A percentile compares a stretch with the other conserved stretches of the same genome.
Conservation (phyloP, 2,113 vertebrate genomes). For the Microcebus griseorufus region DNA sequence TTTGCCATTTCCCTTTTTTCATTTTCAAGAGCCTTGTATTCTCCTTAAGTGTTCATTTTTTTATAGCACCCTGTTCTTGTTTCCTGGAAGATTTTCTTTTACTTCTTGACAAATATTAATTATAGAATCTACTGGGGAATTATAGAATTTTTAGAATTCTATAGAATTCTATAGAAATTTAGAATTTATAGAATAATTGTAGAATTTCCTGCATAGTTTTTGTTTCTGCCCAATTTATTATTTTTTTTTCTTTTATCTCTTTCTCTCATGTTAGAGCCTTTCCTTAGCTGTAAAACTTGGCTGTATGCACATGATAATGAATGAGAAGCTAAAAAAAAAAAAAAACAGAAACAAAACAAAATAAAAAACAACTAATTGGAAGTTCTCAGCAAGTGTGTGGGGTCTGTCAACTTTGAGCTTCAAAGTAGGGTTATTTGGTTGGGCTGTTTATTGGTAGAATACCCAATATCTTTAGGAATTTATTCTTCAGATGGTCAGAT, state of each 20-base stretch:
- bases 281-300: neutral
- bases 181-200: too few relatives aligned
- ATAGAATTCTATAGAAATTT: too few relatives aligned
- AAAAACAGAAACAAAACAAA: neutral
- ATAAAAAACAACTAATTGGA: neutral
- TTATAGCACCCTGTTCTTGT: neutral
- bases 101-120: neutral
- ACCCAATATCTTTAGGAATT: neutral
- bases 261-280: neutral
- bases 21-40: neutral
- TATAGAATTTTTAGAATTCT: too few relatives aligned
- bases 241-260: neutral
- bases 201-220: constrained; percentile 1
- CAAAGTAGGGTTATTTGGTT: neutral
- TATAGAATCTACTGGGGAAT: neutral
- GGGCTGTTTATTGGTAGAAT: neutral
- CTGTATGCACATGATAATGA: neutral
- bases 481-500: neutral
- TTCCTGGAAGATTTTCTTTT: neutral
- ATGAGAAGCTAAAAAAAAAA: neutral
- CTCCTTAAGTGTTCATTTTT: neutral
- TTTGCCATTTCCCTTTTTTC: neutral
- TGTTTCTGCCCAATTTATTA: neutral
- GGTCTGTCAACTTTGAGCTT: neutral
- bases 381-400: neutral